Conservation (phyloP, 2,113 vertebrate species). For the Lutjanus erythropterus region DNA sequence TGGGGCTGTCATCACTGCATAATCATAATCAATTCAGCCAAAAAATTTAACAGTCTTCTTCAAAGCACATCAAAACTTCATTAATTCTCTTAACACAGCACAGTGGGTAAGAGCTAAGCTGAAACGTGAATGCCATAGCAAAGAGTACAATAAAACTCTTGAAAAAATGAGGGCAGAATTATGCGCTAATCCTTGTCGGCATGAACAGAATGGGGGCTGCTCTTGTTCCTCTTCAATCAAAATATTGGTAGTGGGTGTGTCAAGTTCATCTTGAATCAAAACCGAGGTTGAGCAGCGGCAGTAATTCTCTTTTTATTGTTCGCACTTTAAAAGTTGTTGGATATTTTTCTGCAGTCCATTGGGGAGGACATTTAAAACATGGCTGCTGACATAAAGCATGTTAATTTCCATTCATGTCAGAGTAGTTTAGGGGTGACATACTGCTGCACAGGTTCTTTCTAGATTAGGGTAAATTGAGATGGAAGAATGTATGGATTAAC, state of each 20-base stretch:
- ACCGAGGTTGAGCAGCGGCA: background rate
- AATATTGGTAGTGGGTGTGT: slow-evolving; percentile 25
- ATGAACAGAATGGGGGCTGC: slow-evolving; percentile 1
- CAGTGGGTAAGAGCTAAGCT: slow-evolving; percentile 52
- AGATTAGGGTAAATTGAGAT: slow-evolving; percentile 42
- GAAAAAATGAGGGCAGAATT: slow-evolving; percentile 35
- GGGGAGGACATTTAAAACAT: background rate
- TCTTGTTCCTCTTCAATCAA: slow-evolving; percentile 50
- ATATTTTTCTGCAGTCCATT: slow-evolving; percentile 12
- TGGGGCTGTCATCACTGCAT: slow-evolving; percentile 57
- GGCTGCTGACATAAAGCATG: background rate
- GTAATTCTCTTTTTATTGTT: slow-evolving; percentile 28
- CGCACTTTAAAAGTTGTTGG: slow-evolving; percentile 1
- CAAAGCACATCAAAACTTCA: slow-evolving; percentile 75
- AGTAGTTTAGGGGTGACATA: background rate
- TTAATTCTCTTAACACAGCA: slow-evolving; percentile 67
- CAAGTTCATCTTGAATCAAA: slow-evolving; percentile 36
- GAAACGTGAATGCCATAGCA: slow-evolving; percentile 59
- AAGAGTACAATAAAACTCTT: slow-evolving; percentile 29
- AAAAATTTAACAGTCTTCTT: slow-evolving; percentile 58
- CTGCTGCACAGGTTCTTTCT: slow-evolving; percentile 35
- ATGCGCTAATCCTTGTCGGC: slow-evolving; percentile 31
- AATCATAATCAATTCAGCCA: slow-evolving; percentile 72
- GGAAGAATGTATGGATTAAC: slow-evolving; percentile 68
- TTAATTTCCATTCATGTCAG: slow-evolving; percentile 12